Percentiles rank a stretch among this genome's conserved stretches.
Conservation (phyloP, 1,140 invertebrate species). For the Neocloeon triangulifer region DNA sequence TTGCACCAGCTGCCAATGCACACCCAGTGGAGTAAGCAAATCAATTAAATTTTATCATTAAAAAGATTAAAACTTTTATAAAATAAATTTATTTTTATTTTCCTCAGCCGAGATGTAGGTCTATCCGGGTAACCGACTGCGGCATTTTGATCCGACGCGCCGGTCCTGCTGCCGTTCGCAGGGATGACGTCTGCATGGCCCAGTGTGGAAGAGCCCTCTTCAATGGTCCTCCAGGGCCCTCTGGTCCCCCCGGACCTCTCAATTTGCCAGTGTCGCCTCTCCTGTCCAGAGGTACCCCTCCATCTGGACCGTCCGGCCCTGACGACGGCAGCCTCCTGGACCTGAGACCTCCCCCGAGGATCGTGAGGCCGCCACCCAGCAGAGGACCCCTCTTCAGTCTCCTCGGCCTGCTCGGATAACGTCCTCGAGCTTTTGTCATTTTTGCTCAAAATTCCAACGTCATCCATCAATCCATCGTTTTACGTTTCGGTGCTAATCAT, state of each 20-base stretch:
- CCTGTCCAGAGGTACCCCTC: background rate
- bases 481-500: no score
- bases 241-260: background rate
- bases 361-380: no score
- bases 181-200: constrained; percentile 71
- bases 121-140: constrained; percentile 69
- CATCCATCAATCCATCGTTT: no score
- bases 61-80: no score
- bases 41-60: constrained; percentile 7
- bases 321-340: background rate
- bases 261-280: background rate
- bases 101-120: constrained; percentile 78
- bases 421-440: no score
- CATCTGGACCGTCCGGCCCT: background rate
- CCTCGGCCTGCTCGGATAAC: no score
- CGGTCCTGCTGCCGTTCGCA: constrained; percentile 52
- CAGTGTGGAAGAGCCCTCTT: no score
- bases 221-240: no score
- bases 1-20: constrained; percentile 71
- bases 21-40: constrained; percentile 50
- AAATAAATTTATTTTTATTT: constrained; percentile 13
- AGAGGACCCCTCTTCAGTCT: no score
- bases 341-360: background rate
- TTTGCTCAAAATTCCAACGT: no score
- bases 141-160: constrained; percentile 56